Evolutionary conservation across 2,113 vertebrate species (phyloP), one percentile per base, ranked within the genome.

Genomic region (Passer domesticus): DNA sequence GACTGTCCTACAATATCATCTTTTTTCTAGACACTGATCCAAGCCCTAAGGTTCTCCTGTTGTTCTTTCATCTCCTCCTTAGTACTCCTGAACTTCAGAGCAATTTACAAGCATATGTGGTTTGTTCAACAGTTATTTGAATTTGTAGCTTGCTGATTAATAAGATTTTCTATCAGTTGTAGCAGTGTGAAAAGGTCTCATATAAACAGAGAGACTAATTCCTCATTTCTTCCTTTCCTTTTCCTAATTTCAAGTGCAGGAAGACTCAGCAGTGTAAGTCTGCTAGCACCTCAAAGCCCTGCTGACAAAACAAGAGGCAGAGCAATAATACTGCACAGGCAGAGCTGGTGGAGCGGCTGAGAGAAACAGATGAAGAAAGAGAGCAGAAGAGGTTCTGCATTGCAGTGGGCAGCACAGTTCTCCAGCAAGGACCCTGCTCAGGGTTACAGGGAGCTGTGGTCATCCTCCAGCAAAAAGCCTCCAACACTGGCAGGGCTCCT

Each of bases 251-350:
- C 31, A 25, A 20, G 17, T 46, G 13, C 74, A 43, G 39, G 43
- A 70, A 84, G 23, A 66, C 33, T 44, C 44, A 22, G 37, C 37
- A 77, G 20, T 13, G 24, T 7, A 33, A 66, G 15, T 35, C 73
- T 66, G 24, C 27, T 62, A 39, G 37, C 15, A 30, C n/a, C 0
- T 0, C 2, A 2, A 19, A 49, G 50, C 13, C 22, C 10, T 20
- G 15, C 37, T 68, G 63, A 37, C 18, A 52, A 43, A 39, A 35
- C 19, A 68, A 76, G 67, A 55, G 47, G 43, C 3, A 63, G 56
- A 86, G 7, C 20, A 73, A 39, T 53, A 35, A n/a, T 16, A 69
- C 7, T 86, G 41, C 41, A 64, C 18, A 62, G 0, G 2, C 14
- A 59, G 53, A 39, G 58, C 15, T 78, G 56, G 15, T 7, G 6